These are phyloP conservation scores for Oryzias celebensis DNA, from an alignment of 2,113 vertebrate species.

Conservation along the genomic window DNA sequence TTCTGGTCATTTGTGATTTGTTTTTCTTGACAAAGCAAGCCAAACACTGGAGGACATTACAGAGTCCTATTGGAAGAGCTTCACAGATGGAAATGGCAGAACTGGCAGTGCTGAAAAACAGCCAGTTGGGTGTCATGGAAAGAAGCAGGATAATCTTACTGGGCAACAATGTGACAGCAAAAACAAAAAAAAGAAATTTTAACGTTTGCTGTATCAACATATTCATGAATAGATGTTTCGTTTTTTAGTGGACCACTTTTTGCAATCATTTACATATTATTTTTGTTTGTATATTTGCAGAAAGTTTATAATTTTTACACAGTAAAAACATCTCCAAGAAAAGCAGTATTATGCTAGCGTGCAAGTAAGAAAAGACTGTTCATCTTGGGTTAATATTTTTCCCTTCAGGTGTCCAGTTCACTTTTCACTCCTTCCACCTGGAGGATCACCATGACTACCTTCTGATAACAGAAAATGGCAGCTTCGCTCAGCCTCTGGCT, in stretches of 20 bases:
- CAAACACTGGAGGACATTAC: constrained; percentile 36
- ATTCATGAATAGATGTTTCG: no score
- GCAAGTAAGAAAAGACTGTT: neutral
- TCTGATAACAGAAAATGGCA: constrained; percentile 79
- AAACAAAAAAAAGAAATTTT: neutral
- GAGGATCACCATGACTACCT: constrained; percentile 83
- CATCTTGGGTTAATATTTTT: constrained; percentile 7
- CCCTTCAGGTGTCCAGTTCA: constrained; percentile 77
- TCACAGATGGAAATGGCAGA: constrained; percentile 51
- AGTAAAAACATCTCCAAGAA: no score
- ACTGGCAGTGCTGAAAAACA: constrained; percentile 40
- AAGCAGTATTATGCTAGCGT: neutral
- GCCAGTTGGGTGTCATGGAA: constrained; percentile 38
- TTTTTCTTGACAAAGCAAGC: constrained; percentile 23
- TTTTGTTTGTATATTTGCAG: no score
- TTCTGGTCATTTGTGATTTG: constrained; percentile 26
- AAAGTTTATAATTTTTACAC: no score
- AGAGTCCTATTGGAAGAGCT: constrained; percentile 31
- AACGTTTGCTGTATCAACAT: neutral
- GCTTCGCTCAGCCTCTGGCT: constrained; percentile 75
- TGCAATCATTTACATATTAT: no score
- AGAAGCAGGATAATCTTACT: constrained; percentile 22
- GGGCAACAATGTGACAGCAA: constrained; percentile 13
- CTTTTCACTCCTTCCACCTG: constrained; percentile 79
- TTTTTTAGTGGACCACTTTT: no score